These are phyloP conservation scores for Leucopsar rothschildi DNA, from an alignment of 2,113 vertebrate species.

Conservation along the genomic window DNA sequence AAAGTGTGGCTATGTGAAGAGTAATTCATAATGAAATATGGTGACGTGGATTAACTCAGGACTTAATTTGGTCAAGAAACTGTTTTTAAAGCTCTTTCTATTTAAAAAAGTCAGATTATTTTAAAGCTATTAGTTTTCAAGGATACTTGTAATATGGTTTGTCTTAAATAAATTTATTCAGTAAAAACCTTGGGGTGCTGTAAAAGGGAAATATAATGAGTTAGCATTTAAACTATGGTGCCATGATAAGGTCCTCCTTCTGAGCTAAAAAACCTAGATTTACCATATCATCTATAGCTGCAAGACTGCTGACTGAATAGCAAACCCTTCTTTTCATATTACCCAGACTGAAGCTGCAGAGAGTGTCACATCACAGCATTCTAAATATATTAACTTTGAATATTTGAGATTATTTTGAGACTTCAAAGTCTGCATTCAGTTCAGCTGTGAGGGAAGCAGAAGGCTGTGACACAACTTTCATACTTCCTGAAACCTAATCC, in stretches of 20 bases:
- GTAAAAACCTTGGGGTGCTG: background rate
- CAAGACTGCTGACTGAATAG: background rate
- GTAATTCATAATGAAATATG: background rate
- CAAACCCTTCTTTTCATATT: background rate
- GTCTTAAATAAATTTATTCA: background rate
- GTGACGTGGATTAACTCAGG: background rate
- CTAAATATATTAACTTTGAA: background rate
- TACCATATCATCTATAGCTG: background rate
- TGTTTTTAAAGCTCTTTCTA: background rate
- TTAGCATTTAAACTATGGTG: background rate
- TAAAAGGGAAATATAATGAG: background rate
- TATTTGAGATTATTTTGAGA: background rate
- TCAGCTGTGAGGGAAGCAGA: background rate
- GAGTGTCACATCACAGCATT: background rate
- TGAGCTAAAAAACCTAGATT: background rate
- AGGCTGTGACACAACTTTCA: background rate
- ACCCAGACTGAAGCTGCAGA: background rate
- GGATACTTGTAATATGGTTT: background rate
- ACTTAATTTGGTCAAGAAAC: background rate
- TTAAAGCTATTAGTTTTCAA: background rate
- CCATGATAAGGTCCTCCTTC: background rate
- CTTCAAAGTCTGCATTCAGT: background rate
- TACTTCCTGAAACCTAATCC: background rate
- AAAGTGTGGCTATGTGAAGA: background rate
- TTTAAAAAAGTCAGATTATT: background rate